Evolutionary conservation across 2,113 vertebrate species (phyloP), one percentile per base, ranked within the genome.

Genomic region (Ploceus nigricollis): DNA sequence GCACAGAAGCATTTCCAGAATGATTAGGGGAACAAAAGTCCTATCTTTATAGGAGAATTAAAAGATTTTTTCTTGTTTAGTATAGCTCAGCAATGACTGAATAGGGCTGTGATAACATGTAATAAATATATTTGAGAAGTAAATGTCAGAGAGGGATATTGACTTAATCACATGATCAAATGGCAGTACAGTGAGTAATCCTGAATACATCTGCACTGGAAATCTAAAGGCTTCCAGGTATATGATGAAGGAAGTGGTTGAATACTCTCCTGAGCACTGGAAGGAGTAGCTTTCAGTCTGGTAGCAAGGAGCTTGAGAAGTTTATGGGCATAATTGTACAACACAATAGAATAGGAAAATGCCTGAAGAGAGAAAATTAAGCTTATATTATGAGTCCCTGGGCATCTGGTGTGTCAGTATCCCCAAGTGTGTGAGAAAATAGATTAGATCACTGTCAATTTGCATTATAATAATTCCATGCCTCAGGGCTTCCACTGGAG

Each of bases 101-200:
- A 51, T 8, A 8, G 57, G 73, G 23, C 40, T 31, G 8, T 88
- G 66, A 68, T 73, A 87, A 75, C 31, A 80, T 82, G 87, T 87
- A 53, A 92, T 93, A 90, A 94, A 95, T 96, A 75, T 76, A 72
- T 90, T 95, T 90, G 82, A 93, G 71, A 94, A 94, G 88, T 88
- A 96, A 96, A 96, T 94, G 85, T 96, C 95, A 95, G 90, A 90
- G 75, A 65, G 78, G 64, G 50, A 86, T 94, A 95, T 77, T 93
- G 95, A 88, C 92, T 94, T 93, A n/a, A 82, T 82, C 88, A 95
- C 75, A 82, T 80, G 88, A 90, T 92, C 66, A 61, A 87, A 85
- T 88, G 82, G 57, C 58, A 90, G 85, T 76, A 90, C 57, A 65
- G 75, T 92, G 94, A 96, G 79, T 92, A 94, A 94, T 88, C 54